Percentiles rank a stretch among this genome's conserved stretches.
Evolutionary conservation across 2,888 invertebrate genomes (phyloP).

Genomic region (Exocentrus adspersus): DNA sequence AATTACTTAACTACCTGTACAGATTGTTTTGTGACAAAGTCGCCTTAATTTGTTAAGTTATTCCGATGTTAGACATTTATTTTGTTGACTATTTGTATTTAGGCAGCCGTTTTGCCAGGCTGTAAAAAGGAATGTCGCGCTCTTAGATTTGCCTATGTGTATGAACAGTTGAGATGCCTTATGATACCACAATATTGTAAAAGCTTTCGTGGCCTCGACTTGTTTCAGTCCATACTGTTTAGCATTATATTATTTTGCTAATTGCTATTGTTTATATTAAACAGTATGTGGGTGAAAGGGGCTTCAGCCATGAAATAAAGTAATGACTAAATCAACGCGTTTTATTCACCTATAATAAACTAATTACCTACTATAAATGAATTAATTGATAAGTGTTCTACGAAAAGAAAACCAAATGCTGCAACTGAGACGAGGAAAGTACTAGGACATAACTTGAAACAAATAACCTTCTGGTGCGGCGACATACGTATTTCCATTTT

Average conservation of each 20-base stretch:
- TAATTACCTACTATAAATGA: not conserved
- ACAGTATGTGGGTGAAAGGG: slow-evolving; percentile 46
- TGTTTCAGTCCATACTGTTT: slow-evolving; percentile 55
- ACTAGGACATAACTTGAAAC: too few species aligned
- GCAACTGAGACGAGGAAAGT: too few species aligned
- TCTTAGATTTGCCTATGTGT: slow-evolving; percentile 57
- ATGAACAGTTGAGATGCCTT: slow-evolving; percentile 57
- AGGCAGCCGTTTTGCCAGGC: slow-evolving; percentile 52
- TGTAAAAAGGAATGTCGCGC: slow-evolving; percentile 58
- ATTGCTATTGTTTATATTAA: slow-evolving; percentile 41
- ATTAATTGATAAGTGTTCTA: too few species aligned
- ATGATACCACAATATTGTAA: slow-evolving; percentile 49
- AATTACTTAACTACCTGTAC: slow-evolving; percentile 54
- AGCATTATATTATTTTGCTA: slow-evolving; percentile 38
- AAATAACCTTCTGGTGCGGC: too few species aligned
- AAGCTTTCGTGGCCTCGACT: slow-evolving; percentile 49
- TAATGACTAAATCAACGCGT: slow-evolving; percentile 9
- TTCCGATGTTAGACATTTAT: slow-evolving; percentile 61
- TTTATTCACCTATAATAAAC: not conserved
- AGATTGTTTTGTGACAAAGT: slow-evolving; percentile 59
- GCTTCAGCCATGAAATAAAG: slow-evolving; percentile 40
- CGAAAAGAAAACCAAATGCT: too few species aligned
- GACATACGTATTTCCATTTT: too few species aligned
- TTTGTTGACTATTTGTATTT: slow-evolving; percentile 61
- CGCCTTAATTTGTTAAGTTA: slow-evolving; percentile 59